phyloP scores from a whole-genome alignment of 2,888 invertebrate genomes.

The Drymonia ruficornis region DNA sequence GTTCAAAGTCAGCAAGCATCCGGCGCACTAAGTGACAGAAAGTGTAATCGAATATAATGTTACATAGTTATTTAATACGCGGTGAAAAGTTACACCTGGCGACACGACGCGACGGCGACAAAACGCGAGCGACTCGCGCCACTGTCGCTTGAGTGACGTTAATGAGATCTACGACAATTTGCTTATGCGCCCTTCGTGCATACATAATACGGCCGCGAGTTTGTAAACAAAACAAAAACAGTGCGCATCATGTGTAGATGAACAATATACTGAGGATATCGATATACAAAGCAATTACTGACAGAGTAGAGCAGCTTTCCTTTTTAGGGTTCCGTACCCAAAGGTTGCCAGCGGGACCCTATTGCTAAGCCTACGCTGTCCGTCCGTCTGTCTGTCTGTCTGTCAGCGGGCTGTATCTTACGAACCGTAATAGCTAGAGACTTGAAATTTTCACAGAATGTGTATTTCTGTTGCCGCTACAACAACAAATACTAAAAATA shows the following conservation, averaged over 20 bases:
- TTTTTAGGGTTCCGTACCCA: no score
- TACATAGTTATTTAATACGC: constrained; percentile 39
- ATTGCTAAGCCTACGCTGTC: no score
- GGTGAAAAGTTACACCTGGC: constrained; percentile 45
- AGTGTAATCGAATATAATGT: constrained; percentile 48
- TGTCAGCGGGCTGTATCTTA: no score
- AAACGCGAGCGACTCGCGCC: constrained; percentile 21
- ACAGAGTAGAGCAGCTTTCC: no score
- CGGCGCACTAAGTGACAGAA: constrained; percentile 29
- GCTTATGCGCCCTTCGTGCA: constrained; percentile 60
- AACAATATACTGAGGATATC: background rate
- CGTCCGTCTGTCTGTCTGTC: no score
- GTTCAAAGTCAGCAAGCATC: constrained; percentile 10
- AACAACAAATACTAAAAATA: no score
- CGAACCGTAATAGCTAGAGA: no score
- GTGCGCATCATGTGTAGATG: no score
- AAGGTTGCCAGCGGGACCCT: no score
- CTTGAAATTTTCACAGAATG: no score
- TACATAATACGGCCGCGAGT: constrained; percentile 33
- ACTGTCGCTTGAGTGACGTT: constrained; percentile 45
- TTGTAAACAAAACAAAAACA: background rate
- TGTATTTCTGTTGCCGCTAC: no score
- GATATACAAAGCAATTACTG: no score
- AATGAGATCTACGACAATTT: constrained; percentile 67
- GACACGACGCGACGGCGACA: constrained; percentile 11